phyloP scores from a whole-genome alignment of 2,888 invertebrate genomes.

The Drosophila rubida region DNA sequence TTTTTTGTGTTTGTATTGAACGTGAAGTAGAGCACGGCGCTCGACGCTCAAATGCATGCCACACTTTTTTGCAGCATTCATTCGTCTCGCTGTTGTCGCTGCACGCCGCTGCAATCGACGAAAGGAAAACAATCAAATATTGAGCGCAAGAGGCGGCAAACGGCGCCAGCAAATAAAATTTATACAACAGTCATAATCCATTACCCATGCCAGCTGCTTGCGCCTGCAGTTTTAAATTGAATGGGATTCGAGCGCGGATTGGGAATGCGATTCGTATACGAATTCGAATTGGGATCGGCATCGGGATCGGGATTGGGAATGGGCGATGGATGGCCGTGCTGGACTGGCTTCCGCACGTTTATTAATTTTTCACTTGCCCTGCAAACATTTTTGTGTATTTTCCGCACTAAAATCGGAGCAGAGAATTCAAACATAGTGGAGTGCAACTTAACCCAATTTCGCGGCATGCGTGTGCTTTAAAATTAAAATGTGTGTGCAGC shows the following conservation, averaged over 20 bases:
- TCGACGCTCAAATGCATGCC: slow-evolving; percentile 33
- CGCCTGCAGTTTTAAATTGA: slow-evolving; percentile 21
- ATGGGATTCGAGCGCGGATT: slow-evolving; percentile 21
- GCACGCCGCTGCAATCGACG: slow-evolving; percentile 14
- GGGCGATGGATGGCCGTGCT: slow-evolving; percentile 22
- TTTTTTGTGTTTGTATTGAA: slow-evolving; percentile 40
- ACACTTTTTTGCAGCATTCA: slow-evolving; percentile 22
- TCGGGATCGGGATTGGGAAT: slow-evolving; percentile 14
- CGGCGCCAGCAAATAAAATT: slow-evolving; percentile 53
- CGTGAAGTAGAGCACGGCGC: slow-evolving; percentile 7
- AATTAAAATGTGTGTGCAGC: slow-evolving; percentile 18
- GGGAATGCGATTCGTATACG: slow-evolving; percentile 11
- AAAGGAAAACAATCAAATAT: slow-evolving; percentile 69
- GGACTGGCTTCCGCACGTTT: slow-evolving; percentile 37
- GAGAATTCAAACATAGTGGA: slow-evolving; percentile 4
- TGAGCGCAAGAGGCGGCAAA: slow-evolving; percentile 44
- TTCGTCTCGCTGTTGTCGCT: slow-evolving; percentile 15
- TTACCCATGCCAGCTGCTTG: slow-evolving; percentile 64
- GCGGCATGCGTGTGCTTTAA: slow-evolving; percentile 39
- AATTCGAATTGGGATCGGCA: slow-evolving; percentile 18
- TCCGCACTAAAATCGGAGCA: slow-evolving; percentile 41
- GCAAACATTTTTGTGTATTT: slow-evolving; percentile 28
- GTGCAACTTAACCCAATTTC: slow-evolving; percentile 61
- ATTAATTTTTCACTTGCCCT: slow-evolving; percentile 57
- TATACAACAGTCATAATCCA: slow-evolving; percentile 71